Percentiles rank a stretch among this genome's conserved stretches.
Evolutionary conservation across 2,113 vertebrate species (phyloP).

Genomic region (Pteropus alecto): DNA sequence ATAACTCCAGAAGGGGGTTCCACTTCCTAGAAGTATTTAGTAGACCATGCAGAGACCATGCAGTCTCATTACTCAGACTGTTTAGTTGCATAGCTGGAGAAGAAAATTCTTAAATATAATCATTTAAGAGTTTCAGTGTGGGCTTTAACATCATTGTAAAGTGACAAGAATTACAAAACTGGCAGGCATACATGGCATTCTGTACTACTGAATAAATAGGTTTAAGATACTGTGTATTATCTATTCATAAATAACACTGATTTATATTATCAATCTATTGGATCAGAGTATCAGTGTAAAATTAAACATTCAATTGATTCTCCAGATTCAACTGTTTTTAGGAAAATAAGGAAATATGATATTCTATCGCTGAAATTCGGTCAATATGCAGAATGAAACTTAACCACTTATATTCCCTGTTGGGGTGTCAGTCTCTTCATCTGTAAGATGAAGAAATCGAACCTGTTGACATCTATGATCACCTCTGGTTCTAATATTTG

Average conservation of each 20-base stretch:
- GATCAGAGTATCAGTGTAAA: neutral
- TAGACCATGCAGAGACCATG: slow-evolving; percentile 59
- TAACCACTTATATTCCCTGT: neutral
- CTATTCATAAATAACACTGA: neutral
- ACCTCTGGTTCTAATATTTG: neutral
- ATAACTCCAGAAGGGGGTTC: slow-evolving; percentile 74
- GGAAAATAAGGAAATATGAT: neutral
- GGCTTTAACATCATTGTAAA: neutral
- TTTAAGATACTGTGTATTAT: neutral
- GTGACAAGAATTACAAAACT: slow-evolving; percentile 10
- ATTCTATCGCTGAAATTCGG: neutral
- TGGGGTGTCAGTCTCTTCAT: neutral
- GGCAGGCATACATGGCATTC: neutral
- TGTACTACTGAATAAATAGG: neutral
- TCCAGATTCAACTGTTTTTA: slow-evolving; percentile 8
- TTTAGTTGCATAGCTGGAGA: slow-evolving; percentile 37
- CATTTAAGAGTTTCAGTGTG: neutral
- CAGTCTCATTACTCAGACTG: slow-evolving; percentile 31
- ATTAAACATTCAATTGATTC: neutral
- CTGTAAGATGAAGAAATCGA: neutral
- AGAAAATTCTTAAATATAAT: slow-evolving; percentile 47
- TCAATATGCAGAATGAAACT: neutral
- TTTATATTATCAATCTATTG: neutral
- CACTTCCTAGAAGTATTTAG: slow-evolving; percentile 69
- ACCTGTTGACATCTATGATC: neutral